A percentile compares a stretch with the other conserved stretches of the same genome.
Evolutionary conservation across 1,140 invertebrate genomes (phyloP).

Genomic region (Diorhabda carinulata): DNA sequence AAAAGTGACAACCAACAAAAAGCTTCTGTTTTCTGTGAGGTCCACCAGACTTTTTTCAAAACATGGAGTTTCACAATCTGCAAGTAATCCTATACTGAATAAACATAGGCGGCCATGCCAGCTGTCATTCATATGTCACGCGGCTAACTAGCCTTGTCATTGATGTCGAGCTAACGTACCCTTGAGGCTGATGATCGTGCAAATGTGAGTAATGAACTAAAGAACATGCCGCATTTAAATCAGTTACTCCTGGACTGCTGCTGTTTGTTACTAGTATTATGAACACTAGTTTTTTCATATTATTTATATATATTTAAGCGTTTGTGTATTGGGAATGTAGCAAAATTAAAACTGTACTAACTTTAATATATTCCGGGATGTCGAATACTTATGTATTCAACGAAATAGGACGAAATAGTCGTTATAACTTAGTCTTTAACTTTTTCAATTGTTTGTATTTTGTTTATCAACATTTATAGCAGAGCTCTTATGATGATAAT

Average conservation of each 20-base stretch:
- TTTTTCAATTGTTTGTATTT: too few relatives aligned
- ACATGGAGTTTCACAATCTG: constrained; percentile 28
- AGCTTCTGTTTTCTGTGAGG: constrained; percentile 19
- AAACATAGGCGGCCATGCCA: constrained; percentile 41
- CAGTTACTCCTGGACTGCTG: not conserved
- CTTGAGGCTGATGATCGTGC: constrained; percentile 39
- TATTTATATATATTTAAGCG: too few relatives aligned
- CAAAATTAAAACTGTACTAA: too few relatives aligned
- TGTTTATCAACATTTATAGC: too few relatives aligned
- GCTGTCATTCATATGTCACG: constrained; percentile 41
- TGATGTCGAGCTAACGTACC: constrained; percentile 30
- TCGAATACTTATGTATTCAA: too few relatives aligned
- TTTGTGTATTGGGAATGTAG: too few relatives aligned
- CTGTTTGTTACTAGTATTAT: not conserved
- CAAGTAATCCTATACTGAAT: constrained; percentile 37
- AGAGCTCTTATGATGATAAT: too few relatives aligned
- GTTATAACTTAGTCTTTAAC: too few relatives aligned
- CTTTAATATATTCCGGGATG: too few relatives aligned
- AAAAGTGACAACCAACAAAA: not conserved
- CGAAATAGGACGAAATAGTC: too few relatives aligned
- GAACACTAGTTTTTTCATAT: too few relatives aligned
- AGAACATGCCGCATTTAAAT: constrained; percentile 21
- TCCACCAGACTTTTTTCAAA: constrained; percentile 1
- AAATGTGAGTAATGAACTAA: constrained; percentile 43
- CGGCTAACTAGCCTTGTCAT: constrained; percentile 40